Percentiles rank a stretch among this genome's conserved stretches.
These are phyloP conservation scores for Brachyalestes nurse DNA, from an alignment of 2,797 vertebrate genomes.

Conservation along the genomic window DNA sequence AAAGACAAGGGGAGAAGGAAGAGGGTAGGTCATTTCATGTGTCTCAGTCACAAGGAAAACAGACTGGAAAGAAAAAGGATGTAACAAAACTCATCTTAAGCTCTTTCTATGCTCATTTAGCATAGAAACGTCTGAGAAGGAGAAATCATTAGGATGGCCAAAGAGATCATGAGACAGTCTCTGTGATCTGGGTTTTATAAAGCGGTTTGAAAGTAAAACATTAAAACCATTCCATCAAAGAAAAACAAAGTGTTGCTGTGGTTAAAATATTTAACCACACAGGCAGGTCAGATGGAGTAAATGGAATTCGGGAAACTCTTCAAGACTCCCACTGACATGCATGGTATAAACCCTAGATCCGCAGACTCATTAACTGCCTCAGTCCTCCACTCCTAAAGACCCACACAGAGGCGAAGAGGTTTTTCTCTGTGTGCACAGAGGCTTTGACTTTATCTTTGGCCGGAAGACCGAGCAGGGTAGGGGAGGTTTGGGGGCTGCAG, in stretches of 20 bases:
- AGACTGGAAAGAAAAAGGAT: conserved; percentile 66
- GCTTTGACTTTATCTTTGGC: conserved; percentile 72
- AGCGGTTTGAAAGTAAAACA: neutral
- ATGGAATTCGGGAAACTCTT: neutral
- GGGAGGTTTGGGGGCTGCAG: conserved; percentile 47
- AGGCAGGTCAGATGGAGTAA: conserved; percentile 3
- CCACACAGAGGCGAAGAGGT: conserved; percentile 32
- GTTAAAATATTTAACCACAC: neutral
- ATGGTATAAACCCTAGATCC: conserved; percentile 67
- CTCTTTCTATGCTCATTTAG: conserved; percentile 79
- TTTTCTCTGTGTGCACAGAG: conserved; percentile 65
- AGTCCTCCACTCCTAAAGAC: conserved; percentile 17
- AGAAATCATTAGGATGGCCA: conserved; percentile 67
- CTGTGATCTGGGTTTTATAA: conserved; percentile 65
- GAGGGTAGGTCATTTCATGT: conserved; percentile 88
- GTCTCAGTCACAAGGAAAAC: conserved; percentile 78
- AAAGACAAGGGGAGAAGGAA: conserved; percentile 77
- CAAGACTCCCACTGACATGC: neutral
- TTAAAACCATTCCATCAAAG: conserved; percentile 21
- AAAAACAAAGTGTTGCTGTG: neutral
- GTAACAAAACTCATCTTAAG: conserved; percentile 61
- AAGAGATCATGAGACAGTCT: conserved; percentile 71
- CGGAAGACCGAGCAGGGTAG: conserved; percentile 58
- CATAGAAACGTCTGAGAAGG: conserved; percentile 79
- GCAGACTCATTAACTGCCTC: conserved; percentile 64